Percentiles rank a stretch among this genome's conserved stretches.
phyloP scores from a whole-genome alignment of 2,888 invertebrate species.

The Pachydiplax longipennis region DNA sequence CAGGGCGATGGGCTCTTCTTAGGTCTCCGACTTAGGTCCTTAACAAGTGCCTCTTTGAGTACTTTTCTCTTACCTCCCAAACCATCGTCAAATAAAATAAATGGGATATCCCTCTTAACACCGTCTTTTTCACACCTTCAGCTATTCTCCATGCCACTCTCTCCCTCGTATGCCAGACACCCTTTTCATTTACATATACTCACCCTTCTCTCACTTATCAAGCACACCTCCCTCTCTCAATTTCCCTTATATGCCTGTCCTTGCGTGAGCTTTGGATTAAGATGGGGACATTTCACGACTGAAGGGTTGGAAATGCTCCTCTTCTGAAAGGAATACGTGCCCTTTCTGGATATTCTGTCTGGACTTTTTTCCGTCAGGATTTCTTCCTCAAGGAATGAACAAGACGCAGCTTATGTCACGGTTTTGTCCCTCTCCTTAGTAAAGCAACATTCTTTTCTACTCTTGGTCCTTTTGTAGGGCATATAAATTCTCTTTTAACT shows the following conservation, averaged over 20 bases:
- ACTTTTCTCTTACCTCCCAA: conserved; percentile 1
- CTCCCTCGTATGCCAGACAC: background rate
- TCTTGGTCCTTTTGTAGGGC: too few species aligned
- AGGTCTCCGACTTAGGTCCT: background rate
- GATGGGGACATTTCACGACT: conserved; percentile 9
- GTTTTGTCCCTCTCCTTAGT: background rate
- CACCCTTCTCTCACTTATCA: background rate
- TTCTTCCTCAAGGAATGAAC: background rate
- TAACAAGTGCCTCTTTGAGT: background rate
- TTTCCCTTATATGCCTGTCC: background rate
- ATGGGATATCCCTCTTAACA: conserved; percentile 44
- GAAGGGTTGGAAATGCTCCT: background rate
- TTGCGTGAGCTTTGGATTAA: background rate
- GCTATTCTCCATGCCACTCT: background rate
- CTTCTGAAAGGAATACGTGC: background rate
- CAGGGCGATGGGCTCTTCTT: background rate
- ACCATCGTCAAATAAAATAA: conserved; percentile 38
- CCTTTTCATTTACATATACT: conserved; percentile 34
- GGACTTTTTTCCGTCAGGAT: background rate
- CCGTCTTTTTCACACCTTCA: conserved; percentile 33
- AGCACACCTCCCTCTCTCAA: background rate
- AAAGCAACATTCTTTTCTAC: too few species aligned
- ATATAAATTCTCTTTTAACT: too few species aligned
- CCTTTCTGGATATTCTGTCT: background rate
- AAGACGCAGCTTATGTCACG: background rate